Base-by-base conservation (phyloP, 1,140 invertebrate species). In the Drosophila cardini region DNA sequence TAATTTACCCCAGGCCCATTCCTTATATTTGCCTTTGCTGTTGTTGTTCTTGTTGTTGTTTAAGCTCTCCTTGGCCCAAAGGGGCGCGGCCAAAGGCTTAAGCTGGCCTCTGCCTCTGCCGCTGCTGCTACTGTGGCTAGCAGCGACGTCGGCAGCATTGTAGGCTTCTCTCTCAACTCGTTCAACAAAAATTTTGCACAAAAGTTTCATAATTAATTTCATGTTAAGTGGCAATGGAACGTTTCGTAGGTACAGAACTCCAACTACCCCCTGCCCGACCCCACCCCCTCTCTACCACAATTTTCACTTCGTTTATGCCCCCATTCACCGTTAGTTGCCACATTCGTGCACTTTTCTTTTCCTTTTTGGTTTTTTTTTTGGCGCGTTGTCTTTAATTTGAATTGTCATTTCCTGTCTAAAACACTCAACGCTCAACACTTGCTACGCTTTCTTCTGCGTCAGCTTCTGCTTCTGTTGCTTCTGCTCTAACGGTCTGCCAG, bases 121-220 rank as follows among this genome's bases (percentile, higher is more conserved):
- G 9, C 43, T 10, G 45, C 45, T 11, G 38, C 46, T 13, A 30
- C 36, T 26, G 11, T 32, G 8, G 21, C 53, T 15, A 62, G 32
- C 62, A 56, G 68, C 60, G 36, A 15, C 57, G 40, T 30, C 32
- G 61, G 58, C 78, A 16, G 65, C 75, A 73, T 82, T 78, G 80
- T 76, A 83, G 76, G 75, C 77, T 82, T 86, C 82, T 81, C 45
- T 70, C 65, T 46, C 77, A 89, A 89, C 84, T 89, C 84, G 84
- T 89, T 89, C 69, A 84, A 89, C 84, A 89, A 89, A 89, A 84
- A 89, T 87, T 87, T 80, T 89, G 80, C 80, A 89, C 84, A 89
- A 87, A 87, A 89, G 80, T 89, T 89, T 89, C 84, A 89, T 89
- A 89, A 89, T 89, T 89, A 89, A 89, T 89, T 89, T 89, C 84